phyloP scores from a whole-genome alignment of 1,140 invertebrate genomes.

The Zaprionus gabonicus region DNA sequence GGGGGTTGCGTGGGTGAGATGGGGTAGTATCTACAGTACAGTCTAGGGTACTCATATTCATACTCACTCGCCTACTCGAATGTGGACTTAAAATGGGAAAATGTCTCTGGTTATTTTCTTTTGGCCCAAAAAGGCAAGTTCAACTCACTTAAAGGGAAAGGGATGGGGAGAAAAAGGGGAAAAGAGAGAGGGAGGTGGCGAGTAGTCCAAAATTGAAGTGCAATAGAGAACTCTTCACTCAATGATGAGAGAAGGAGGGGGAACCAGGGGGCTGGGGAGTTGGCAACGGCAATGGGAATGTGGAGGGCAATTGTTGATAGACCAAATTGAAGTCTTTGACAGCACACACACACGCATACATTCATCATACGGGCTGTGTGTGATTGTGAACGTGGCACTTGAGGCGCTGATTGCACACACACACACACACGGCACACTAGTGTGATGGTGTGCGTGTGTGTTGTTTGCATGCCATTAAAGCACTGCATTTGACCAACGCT shows the following conservation, averaged over 20 bases:
- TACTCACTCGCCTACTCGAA: not conserved
- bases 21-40: not conserved
- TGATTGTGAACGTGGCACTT: not conserved
- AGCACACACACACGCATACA: constrained; percentile 12
- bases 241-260: not conserved
- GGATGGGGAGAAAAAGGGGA: not conserved
- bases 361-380: not conserved
- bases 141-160: constrained; percentile 16
- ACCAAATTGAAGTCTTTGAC: constrained; percentile 44
- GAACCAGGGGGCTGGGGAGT: not conserved
- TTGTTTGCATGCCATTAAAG: constrained; percentile 70
- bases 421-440: constrained; percentile 11
- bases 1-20: not conserved
- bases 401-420: constrained; percentile 18
- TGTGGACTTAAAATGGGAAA: not conserved
- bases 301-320: constrained; percentile 12
- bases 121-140: not conserved
- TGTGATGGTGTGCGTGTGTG: constrained; percentile 29
- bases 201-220: constrained; percentile 53
- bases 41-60: not conserved
- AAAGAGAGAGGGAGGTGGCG: not conserved
- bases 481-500: constrained; percentile 36
- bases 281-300: constrained; percentile 19
- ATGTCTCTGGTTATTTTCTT: constrained; percentile 31
- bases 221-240: constrained; percentile 55